Conservation (phyloP, 2,888 invertebrate species). For the Brachylomia viminalis region DNA sequence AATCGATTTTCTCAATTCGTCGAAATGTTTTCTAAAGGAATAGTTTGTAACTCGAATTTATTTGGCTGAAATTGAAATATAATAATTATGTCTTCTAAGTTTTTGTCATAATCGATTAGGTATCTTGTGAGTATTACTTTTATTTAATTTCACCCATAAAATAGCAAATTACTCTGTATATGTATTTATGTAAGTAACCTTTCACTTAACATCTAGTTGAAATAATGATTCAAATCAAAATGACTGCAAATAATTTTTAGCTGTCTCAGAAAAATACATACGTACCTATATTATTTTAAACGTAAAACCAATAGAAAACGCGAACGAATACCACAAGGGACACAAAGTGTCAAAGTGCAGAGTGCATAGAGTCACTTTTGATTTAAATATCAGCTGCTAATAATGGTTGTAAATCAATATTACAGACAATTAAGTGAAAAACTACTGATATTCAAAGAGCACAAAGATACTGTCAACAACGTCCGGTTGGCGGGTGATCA, state of each 20-base stretch:
- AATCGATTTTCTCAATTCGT: neutral
- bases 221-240: neutral
- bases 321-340: constrained; percentile 59
- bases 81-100: neutral
- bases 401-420: neutral
- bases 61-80: constrained; percentile 1
- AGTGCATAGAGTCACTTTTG: constrained; percentile 50
- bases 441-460: too few relatives aligned
- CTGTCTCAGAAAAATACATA: neutral
- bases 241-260: neutral
- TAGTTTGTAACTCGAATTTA: neutral
- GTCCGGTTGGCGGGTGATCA: too few relatives aligned
- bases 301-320: constrained; percentile 39
- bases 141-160: constrained; percentile 12
- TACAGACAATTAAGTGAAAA: too few relatives aligned
- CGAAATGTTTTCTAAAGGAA: neutral
- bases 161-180: neutral
- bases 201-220: neutral
- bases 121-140: constrained; percentile 23
- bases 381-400: constrained; percentile 52
- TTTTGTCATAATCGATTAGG: constrained; percentile 39
- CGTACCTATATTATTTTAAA: constrained; percentile 3
- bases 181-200: neutral
- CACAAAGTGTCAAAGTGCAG: constrained; percentile 60
- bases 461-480: too few relatives aligned